Base-by-base conservation (phyloP, 30 jellyfish, hydroid and myxozoan species). In the Hydractinia symbiolongicarpus region DNA sequence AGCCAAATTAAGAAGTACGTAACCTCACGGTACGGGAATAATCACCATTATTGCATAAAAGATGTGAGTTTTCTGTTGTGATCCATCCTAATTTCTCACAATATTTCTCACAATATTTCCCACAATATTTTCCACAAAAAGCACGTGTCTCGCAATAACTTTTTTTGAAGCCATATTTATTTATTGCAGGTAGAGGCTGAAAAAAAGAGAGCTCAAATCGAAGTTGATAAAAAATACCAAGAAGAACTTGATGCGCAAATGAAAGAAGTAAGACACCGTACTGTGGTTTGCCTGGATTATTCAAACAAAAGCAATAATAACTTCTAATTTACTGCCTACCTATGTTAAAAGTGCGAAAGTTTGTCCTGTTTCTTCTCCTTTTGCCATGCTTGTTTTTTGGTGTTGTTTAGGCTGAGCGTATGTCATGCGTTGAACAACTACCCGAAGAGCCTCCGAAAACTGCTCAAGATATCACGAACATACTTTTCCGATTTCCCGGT, bases 361-460 rank as follows among this genome's bases (percentile, higher is more conserved):
- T 16, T 58, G 19, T 16, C 40, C 8, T 64, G 9, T 64, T 64
- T 7, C 2, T 74, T 4, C 5, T 74, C 2, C 5, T 55, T 77
- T 5, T 54, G 6, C 2, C 1, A 30, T 11, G 1, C 15, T 58
- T 58, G 16, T 13, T 58, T n/a, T 58, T 58, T 58, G 16, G 19
- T 17, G 40, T 17, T 2, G 44, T 30, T 30, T 58, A 83, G 90
- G 88, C 81, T 51, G 88, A 83, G 52, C 88, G 90, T 17, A 5
- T 55, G 13, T 72, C 88, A 5, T 61, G 85, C 53, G 84, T 20
- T 17, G 90, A 83, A 56, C 81, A 72, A 52, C 53, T 83, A 44
- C 90, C 90, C 5, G 81, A 56, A 16, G 90, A 83, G 75, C 90
- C 90, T n/a, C 76, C 82, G 4, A 21, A 53, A 8, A 53, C 30